These are phyloP conservation scores for Brenthis daphne DNA, from an alignment of 2,888 invertebrate species.

Conservation along the genomic window DNA sequence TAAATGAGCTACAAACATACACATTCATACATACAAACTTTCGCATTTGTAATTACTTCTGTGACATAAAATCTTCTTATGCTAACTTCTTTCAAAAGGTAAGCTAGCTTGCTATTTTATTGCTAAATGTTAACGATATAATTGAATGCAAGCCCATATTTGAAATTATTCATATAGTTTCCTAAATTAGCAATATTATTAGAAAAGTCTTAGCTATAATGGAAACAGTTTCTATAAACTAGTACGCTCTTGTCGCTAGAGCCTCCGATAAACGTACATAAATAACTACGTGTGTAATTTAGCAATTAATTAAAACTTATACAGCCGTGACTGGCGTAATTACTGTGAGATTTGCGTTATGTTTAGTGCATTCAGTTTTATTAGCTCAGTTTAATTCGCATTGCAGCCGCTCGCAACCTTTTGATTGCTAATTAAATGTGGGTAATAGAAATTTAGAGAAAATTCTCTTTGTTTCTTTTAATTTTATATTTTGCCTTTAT, in stretches of 20 bases:
- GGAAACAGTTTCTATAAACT: conserved; percentile 54
- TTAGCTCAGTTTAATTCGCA: conserved; percentile 41
- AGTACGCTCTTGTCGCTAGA: conserved; percentile 51
- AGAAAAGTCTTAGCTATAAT: conserved; percentile 38
- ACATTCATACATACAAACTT: too few species aligned
- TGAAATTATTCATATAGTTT: background rate
- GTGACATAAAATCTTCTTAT: too few species aligned
- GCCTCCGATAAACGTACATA: conserved; percentile 59
- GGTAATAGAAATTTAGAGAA: conserved; percentile 20
- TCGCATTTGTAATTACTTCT: too few species aligned
- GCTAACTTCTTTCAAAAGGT: too few species aligned
- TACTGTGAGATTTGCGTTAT: conserved; percentile 66
- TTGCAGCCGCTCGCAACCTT: conserved; percentile 29
- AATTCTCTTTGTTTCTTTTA: conserved; percentile 7
- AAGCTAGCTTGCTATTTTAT: too few species aligned
- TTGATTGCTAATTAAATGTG: conserved; percentile 25
- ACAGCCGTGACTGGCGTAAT: conserved; percentile 75
- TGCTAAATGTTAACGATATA: too few species aligned
- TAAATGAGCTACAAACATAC: too few species aligned
- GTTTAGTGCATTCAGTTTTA: conserved; percentile 62
- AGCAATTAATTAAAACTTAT: conserved; percentile 80
- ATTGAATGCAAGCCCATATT: background rate
- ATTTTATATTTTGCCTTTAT: background rate
- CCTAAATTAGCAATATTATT: background rate
- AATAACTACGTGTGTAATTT: conserved; percentile 71